These are phyloP conservation scores for Creontiades dilutus DNA, from an alignment of 2,888 invertebrate genomes.

Conservation along the genomic window DNA sequence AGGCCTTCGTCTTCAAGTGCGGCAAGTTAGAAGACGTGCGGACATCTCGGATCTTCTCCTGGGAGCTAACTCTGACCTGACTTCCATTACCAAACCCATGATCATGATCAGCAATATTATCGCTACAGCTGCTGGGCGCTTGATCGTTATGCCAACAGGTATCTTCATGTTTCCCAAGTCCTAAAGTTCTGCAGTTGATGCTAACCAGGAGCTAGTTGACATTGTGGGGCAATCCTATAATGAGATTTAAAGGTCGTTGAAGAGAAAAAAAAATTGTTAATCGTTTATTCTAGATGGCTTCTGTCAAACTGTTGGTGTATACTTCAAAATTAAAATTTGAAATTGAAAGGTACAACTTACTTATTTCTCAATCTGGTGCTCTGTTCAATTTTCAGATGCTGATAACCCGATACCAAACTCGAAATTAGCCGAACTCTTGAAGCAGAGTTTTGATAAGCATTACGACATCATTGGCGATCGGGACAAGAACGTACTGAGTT, in stretches of 20 bases:
- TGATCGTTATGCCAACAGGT: conserved; percentile 70
- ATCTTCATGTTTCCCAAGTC: not conserved
- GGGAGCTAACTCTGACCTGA: conserved; percentile 67
- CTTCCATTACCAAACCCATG: conserved; percentile 68
- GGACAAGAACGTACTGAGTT: conserved; percentile 74
- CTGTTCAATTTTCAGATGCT: conserved; percentile 66
- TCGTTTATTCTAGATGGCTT: too few relatives aligned
- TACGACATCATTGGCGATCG: conserved; percentile 72
- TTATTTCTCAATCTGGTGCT: not conserved
- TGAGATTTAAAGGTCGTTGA: too few relatives aligned
- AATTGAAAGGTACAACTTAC: too few relatives aligned
- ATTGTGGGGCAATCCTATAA: too few relatives aligned
- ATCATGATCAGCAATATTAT: conserved; percentile 72
- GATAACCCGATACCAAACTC: conserved; percentile 68
- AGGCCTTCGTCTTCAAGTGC: conserved; percentile 69
- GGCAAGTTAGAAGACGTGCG: conserved; percentile 71
- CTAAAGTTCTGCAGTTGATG: too few relatives aligned
- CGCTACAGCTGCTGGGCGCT: conserved; percentile 70
- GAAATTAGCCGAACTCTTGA: conserved; percentile 71
- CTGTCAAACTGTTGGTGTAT: too few relatives aligned
- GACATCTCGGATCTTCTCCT: conserved; percentile 71
- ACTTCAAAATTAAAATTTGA: too few relatives aligned
- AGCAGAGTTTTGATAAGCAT: conserved; percentile 73
- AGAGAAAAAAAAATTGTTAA: too few relatives aligned
- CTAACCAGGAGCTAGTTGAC: too few relatives aligned